These are phyloP conservation scores for Poeciliopsis gracilis DNA, from an alignment of 2,797 vertebrate genomes.

Conservation along the genomic window DNA sequence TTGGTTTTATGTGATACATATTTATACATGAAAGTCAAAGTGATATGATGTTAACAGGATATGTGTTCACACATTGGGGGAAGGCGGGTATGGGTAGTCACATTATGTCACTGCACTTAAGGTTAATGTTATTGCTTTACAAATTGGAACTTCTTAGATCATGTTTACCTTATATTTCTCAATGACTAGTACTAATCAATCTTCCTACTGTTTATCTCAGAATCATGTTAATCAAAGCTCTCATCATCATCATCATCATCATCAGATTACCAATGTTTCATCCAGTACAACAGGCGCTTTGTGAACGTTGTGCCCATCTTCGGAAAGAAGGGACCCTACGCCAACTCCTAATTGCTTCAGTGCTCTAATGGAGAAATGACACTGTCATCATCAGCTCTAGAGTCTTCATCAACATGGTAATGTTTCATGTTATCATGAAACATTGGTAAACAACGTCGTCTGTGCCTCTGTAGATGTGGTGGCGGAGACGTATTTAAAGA, in stretches of 20 bases:
- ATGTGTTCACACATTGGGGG: neutral
- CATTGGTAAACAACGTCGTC: neutral
- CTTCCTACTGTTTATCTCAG: neutral
- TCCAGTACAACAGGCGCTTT: too few species aligned
- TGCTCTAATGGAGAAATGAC: too few species aligned
- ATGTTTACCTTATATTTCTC: neutral
- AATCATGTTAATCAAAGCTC: too few species aligned
- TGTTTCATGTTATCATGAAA: neutral
- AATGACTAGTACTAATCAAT: neutral
- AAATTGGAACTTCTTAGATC: neutral
- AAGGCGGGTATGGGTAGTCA: neutral
- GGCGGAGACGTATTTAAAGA: neutral
- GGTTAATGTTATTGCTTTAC: neutral
- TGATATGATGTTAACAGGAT: conserved; percentile 13
- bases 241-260: too few species aligned
- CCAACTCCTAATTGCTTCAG: too few species aligned
- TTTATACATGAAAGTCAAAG: conserved; percentile 36
- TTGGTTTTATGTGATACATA: conserved; percentile 42
- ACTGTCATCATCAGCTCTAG: too few species aligned
- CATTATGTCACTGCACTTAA: neutral
- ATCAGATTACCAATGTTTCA: too few species aligned
- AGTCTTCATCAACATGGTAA: too few species aligned
- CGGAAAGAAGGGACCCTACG: too few species aligned
- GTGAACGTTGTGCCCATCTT: too few species aligned
- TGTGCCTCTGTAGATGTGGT: neutral